phyloP scores from a whole-genome alignment of 2,888 invertebrate species.

The Stomorhina lunata region DNA sequence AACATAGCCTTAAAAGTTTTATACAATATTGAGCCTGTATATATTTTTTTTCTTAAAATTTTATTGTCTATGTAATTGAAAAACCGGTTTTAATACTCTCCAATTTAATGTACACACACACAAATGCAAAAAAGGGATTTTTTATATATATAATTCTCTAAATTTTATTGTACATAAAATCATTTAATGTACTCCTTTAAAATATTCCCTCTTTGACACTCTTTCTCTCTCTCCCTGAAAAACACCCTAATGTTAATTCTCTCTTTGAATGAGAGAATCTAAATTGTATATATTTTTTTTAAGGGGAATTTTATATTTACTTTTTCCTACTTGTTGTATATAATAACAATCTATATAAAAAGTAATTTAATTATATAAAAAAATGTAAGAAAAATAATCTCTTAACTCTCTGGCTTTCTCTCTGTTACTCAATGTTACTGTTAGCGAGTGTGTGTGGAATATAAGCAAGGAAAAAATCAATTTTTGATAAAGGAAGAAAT shows the following conservation, averaged over 20 bases:
- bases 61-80: constrained; percentile 47
- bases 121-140: constrained; percentile 35
- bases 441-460: neutral
- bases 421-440: neutral
- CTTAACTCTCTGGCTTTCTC: neutral
- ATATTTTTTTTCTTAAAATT: constrained; percentile 20
- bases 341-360: neutral
- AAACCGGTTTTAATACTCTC: constrained; percentile 48
- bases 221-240: neutral
- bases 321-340: neutral
- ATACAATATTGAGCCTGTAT: constrained; percentile 42
- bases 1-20: constrained; percentile 39
- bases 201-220: neutral
- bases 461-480: neutral
- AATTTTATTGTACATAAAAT: neutral
- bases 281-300: too few relatives aligned
- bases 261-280: neutral
- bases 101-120: constrained; percentile 9
- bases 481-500: neutral
- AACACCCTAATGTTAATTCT: neutral
- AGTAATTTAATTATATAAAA: constrained; percentile 14
- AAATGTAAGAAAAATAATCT: neutral
- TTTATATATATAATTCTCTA: constrained; percentile 21
- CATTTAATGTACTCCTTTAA: neutral
- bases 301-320: constrained; percentile 26